These are phyloP conservation scores for Orchestia grillus DNA, from an alignment of 1,140 invertebrate genomes.

Conservation along the genomic window DNA sequence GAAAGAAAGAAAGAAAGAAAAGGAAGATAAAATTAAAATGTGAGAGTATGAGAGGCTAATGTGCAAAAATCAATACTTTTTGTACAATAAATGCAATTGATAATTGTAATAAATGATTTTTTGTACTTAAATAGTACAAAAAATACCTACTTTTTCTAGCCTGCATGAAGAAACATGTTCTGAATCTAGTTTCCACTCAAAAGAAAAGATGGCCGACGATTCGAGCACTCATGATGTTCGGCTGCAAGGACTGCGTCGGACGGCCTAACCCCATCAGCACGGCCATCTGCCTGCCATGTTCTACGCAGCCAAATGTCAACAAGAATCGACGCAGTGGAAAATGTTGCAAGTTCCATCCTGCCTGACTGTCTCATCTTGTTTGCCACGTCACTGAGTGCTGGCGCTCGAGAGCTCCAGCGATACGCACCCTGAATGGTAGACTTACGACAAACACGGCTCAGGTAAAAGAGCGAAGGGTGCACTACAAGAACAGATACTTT, in stretches of 20 bases:
- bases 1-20: too few species aligned
- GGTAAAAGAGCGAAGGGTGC: not conserved
- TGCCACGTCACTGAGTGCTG: conserved; percentile 34
- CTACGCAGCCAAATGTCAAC: conserved; percentile 50
- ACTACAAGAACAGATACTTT: not conserved
- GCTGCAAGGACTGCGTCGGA: not conserved
- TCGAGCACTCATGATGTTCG: not conserved
- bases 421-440: not conserved
- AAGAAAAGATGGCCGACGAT: not conserved
- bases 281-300: conserved; percentile 51
- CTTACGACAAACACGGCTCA: not conserved
- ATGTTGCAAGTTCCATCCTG: conserved; percentile 49
- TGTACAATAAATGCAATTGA: too few species aligned
- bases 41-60: too few species aligned
- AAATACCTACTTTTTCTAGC: not conserved
- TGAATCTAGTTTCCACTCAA: not conserved
- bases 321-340: conserved; percentile 49
- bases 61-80: too few species aligned
- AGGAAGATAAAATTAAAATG: too few species aligned
- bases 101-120: too few species aligned
- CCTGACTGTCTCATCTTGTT: conserved; percentile 40
- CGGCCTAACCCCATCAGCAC: conserved; percentile 33
- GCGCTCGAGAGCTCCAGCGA: not conserved
- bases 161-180: not conserved
- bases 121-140: too few species aligned